Conservation (phyloP, 1,140 invertebrate species). For the Aphis craccivora region DNA sequence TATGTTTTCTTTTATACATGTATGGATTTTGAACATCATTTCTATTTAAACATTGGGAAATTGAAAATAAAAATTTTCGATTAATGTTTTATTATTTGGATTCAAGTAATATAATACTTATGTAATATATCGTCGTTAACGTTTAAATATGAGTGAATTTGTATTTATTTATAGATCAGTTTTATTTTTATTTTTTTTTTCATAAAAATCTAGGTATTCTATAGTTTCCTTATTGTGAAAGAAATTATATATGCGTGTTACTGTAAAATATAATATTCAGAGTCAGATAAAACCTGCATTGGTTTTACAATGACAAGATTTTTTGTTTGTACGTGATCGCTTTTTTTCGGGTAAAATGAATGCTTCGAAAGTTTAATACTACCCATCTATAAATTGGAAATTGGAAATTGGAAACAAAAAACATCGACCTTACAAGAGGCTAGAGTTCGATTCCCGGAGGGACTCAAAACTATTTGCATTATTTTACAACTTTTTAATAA, state of each 20-base stretch:
- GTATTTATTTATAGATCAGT: no score
- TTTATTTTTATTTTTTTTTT: not conserved
- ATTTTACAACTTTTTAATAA: not conserved
- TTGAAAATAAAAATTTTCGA: not conserved
- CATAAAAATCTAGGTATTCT: not conserved
- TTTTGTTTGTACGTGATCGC: not conserved
- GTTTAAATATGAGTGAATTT: no score
- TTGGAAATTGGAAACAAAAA: not conserved
- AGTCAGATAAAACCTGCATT: not conserved
- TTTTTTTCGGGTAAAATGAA: not conserved
- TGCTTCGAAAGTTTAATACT: not conserved
- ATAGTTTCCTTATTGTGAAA: not conserved
- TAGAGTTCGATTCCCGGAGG: not conserved
- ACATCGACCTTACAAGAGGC: not conserved
- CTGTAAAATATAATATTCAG: not conserved
- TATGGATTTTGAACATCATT: not conserved
- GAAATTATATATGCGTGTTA: not conserved
- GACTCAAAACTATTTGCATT: not conserved
- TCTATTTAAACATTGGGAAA: not conserved
- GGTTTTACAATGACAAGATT: not conserved
- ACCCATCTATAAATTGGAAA: not conserved
- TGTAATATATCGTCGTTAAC: no score
- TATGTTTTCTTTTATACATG: no score
- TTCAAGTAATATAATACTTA: no score
- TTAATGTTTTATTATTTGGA: not conserved